Percentiles rank a stretch among this genome's conserved stretches.
These are phyloP conservation scores for Cervus canadensis DNA, from an alignment of 2,113 vertebrate species.

Conservation along the genomic window DNA sequence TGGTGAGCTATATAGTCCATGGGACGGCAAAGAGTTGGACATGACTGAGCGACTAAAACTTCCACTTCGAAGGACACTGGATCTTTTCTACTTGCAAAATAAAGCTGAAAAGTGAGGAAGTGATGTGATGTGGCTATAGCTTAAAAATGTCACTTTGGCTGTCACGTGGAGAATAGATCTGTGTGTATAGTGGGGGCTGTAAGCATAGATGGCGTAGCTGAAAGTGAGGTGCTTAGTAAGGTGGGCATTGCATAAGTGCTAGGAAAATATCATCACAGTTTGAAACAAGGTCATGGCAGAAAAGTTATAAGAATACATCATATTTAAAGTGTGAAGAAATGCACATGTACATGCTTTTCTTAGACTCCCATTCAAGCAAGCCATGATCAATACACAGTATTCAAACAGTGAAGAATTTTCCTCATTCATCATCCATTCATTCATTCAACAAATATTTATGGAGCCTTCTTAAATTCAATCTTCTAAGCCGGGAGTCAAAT, in stretches of 20 bases:
- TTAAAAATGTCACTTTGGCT: neutral
- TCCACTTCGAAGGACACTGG: neutral
- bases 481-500: neutral
- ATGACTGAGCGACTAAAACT: accelerated
- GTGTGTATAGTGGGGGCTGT: neutral
- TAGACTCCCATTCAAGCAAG: neutral
- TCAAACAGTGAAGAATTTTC: neutral
- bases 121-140: neutral
- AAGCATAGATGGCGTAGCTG: neutral
- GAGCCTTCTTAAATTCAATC: neutral
- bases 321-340: neutral
- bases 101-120: neutral
- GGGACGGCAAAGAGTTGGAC: neutral
- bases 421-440: neutral
- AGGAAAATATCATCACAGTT: neutral
- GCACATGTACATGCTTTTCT: neutral
- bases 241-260: neutral
- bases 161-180: neutral
- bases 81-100: neutral
- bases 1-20: neutral
- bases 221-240: neutral
- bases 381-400: neutral
- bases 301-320: neutral
- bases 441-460: neutral
- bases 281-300: neutral